A percentile compares a stretch with the other conserved stretches of the same genome.
Conservation (phyloP, 1,140 invertebrate species). For the Sarcophaga bullata region DNA sequence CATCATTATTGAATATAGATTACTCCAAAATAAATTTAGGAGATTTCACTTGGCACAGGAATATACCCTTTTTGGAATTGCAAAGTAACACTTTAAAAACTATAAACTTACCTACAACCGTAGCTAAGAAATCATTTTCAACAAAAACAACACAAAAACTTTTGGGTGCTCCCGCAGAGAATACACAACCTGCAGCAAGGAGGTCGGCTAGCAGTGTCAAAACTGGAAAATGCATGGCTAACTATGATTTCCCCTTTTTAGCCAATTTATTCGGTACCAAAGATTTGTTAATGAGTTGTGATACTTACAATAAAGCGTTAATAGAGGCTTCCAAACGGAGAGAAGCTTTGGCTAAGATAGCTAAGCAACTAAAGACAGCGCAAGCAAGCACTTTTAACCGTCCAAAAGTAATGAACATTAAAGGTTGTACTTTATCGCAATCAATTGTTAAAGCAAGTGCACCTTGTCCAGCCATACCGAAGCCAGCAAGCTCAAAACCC, state of each 20-base stretch:
- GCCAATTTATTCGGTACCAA: neutral
- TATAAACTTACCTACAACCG: neutral
- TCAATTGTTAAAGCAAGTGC: neutral
- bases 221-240: neutral
- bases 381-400: neutral
- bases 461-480: neutral
- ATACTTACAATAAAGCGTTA: constrained; percentile 40
- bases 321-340: constrained; percentile 34
- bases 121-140: neutral
- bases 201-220: too few species aligned
- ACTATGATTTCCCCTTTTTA: neutral
- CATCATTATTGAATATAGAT: neutral
- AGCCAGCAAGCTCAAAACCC: neutral
- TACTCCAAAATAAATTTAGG: neutral
- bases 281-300: constrained; percentile 34
- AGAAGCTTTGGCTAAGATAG: neutral
- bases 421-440: neutral
- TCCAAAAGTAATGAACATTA: constrained; percentile 13
- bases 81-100: neutral
- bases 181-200: neutral
- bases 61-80: neutral
- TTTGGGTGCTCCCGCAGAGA: neutral
- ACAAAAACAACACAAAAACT: neutral
- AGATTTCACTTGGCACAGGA: neutral
- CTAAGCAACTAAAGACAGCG: neutral